These are phyloP conservation scores for Pristionchus entomophagus DNA, from an alignment of 2,888 invertebrate species.

Conservation along the genomic window DNA sequence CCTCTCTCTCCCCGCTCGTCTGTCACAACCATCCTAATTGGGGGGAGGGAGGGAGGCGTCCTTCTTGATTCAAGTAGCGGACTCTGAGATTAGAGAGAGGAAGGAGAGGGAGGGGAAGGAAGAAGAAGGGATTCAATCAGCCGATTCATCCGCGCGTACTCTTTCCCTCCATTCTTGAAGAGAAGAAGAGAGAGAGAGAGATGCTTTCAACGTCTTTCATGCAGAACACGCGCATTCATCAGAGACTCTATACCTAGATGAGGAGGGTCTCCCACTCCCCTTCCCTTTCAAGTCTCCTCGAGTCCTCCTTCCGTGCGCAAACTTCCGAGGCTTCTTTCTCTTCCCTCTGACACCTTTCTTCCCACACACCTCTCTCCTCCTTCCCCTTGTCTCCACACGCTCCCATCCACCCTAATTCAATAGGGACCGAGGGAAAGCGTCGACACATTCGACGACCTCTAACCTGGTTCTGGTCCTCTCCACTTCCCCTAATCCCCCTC, in stretches of 20 bases:
- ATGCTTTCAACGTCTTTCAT: slow-evolving; percentile 22
- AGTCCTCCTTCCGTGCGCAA: slow-evolving; percentile 27
- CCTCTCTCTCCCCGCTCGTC: slow-evolving; percentile 11
- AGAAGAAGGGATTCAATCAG: slow-evolving; percentile 24
- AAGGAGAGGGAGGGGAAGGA: neutral
- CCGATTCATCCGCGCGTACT: slow-evolving; percentile 25
- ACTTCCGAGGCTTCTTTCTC: neutral
- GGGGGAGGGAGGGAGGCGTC: neutral
- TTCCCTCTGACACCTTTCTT: slow-evolving; percentile 7
- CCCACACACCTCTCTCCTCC: neutral
- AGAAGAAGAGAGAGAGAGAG: neutral
- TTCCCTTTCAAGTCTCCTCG: slow-evolving; percentile 26
- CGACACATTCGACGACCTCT: neutral
- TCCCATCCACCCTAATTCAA: slow-evolving; percentile 16
- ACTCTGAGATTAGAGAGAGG: slow-evolving; percentile 35
- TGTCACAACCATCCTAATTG: slow-evolving; percentile 43
- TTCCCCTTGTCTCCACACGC: neutral
- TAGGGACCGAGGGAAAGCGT: neutral
- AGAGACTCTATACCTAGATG: neutral
- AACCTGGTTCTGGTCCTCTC: neutral
- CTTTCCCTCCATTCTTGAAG: slow-evolving; percentile 7
- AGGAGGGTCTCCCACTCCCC: neutral
- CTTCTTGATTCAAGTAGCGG: slow-evolving; percentile 40
- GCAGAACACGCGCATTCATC: slow-evolving; percentile 18
- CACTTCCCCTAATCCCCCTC: neutral